Conservation (phyloP, 2,888 invertebrate species). For the Nomada lathburiana region DNA sequence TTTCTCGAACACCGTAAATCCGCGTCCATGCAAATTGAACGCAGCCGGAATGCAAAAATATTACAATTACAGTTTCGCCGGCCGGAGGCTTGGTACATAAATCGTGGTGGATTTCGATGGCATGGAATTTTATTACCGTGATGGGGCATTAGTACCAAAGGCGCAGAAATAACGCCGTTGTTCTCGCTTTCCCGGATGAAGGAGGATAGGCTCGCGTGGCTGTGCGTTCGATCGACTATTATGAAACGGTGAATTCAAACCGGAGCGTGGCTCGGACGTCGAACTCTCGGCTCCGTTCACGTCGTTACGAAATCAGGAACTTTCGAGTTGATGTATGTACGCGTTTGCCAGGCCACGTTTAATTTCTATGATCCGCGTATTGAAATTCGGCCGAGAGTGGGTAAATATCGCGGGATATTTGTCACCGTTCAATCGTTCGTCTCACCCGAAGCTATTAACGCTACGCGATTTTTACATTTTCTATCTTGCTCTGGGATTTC, state of each 20-base stretch:
- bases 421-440: too few species aligned
- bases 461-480: too few species aligned
- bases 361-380: conserved; percentile 54
- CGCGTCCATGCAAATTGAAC: too few species aligned
- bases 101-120: neutral
- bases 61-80: neutral
- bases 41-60: neutral
- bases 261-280: conserved; percentile 72
- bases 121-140: conserved; percentile 6
- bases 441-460: too few species aligned
- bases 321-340: conserved; percentile 69
- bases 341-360: conserved; percentile 48
- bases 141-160: conserved; percentile 3
- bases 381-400: conserved; percentile 22
- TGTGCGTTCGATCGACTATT: conserved; percentile 68
- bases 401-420: conserved; percentile 4
- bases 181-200: conserved; percentile 54
- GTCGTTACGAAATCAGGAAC: conserved; percentile 79
- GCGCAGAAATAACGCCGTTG: conserved; percentile 11
- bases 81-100: neutral
- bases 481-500: too few species aligned
- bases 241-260: conserved; percentile 69
- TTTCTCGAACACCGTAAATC: too few species aligned
- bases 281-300: conserved; percentile 77
- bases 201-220: conserved; percentile 57